A percentile compares a stretch with the other conserved stretches of the same genome.
These are phyloP conservation scores for Chaenogobius annularis DNA, from an alignment of 2,113 vertebrate genomes.

Conservation along the genomic window DNA sequence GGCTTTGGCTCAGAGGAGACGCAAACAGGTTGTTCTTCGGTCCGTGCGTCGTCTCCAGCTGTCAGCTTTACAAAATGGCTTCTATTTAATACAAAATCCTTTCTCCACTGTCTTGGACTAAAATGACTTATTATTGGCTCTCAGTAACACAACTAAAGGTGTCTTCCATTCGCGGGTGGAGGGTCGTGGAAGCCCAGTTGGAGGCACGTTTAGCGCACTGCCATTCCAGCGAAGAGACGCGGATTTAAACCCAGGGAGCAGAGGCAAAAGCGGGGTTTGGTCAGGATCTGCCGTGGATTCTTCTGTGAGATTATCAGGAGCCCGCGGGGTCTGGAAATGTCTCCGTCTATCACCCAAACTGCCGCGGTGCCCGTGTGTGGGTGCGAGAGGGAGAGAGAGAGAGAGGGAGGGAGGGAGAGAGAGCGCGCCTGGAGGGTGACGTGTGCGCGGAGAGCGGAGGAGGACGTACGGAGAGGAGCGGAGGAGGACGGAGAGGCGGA, in stretches of 20 bases:
- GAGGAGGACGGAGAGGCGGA: no score
- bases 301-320: background rate
- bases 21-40: slow-evolving; percentile 62
- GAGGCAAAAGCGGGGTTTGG: background rate
- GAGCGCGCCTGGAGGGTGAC: background rate
- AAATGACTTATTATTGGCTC: slow-evolving; percentile 5
- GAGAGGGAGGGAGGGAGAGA: background rate
- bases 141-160: slow-evolving; percentile 1
- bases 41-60: background rate
- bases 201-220: background rate
- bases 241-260: background rate
- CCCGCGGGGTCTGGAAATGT: slow-evolving; percentile 30
- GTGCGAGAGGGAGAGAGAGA: background rate
- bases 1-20: slow-evolving; percentile 2
- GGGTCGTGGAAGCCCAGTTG: slow-evolving; percentile 19
- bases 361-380: background rate
- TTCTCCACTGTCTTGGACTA: background rate
- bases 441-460: slow-evolving; percentile 7
- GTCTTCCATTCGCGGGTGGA: slow-evolving; percentile 20
- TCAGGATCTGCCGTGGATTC: background rate
- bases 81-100: background rate
- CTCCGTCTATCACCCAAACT: slow-evolving; percentile 31
- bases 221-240: background rate
- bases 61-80: background rate
- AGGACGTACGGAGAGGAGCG: slow-evolving; percentile 23